Base-by-base conservation (phyloP, 2,888 invertebrate genomes). In the Trypoxylon attenuatum region DNA sequence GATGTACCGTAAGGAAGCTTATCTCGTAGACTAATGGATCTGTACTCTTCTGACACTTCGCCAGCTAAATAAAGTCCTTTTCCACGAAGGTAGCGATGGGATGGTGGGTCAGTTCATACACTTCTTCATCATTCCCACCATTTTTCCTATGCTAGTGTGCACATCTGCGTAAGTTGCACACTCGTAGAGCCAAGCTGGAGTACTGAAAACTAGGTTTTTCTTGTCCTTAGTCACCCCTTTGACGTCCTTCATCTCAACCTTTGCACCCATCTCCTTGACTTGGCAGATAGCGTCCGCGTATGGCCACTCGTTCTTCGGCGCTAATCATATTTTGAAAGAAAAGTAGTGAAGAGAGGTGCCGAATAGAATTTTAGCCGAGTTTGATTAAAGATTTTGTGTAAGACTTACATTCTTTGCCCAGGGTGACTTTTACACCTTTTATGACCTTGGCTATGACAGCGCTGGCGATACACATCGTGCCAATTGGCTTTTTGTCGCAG, bases 121-220 rank as follows among this genome's bases (percentile, higher is more conserved):
- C 13, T 81, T 79, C 5, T 57, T 73, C 65, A 84, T 57, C 69
- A 53, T 66, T 1, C 29, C 27, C 27, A 84, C 84, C 88, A 90
- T 87, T 38, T 85, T 85, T 0, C 90, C 90, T 60, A 90, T 87
- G 2, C 89, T 89, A 53, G 88, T 88, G 70, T 88, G 88, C 43
- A 90, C 81, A 58, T 89, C 88, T 61, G 88, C 87, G 53, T 87
- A 87, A 29, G 85, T 79, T 0, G 88, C 89, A 4, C 29, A 23
- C 29, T 88, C 84, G 69, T 88, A 89, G 88, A 91, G 88, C 83
- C 88, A 91, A 0, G 90, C 90, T 3, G 90, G 90, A n/a, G 90
- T 88, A 8, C 89, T 89, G 5, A 89, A 88, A 16, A 90, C 81
- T 47, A 87, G 87, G 78, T 89, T 88, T n/a, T 85, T 82, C 13